phyloP scores from a whole-genome alignment of 2,797 vertebrate genomes.

The Rhinoraja longicauda region DNA sequence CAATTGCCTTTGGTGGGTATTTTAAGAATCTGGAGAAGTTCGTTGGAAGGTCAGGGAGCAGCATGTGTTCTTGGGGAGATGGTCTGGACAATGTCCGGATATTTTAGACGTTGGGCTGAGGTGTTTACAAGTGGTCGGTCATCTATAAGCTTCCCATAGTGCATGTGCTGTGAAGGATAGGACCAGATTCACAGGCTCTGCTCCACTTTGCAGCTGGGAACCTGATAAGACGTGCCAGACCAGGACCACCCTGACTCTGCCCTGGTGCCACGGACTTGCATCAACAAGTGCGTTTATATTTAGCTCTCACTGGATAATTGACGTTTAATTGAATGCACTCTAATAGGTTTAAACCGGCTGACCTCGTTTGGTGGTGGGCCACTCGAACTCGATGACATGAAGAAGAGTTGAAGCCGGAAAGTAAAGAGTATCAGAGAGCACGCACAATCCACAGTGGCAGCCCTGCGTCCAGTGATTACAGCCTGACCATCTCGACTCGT shows the following conservation, averaged over 20 bases:
- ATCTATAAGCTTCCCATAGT: slow-evolving; percentile 17
- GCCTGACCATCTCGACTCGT: background rate
- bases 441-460: background rate
- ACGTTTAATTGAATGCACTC: background rate
- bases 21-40: background rate
- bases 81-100: slow-evolving; percentile 9
- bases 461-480: background rate
- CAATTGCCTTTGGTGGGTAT: background rate
- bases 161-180: background rate
- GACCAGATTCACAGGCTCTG: background rate
- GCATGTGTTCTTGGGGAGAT: background rate
- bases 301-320: background rate
- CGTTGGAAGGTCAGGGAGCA: background rate
- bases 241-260: background rate
- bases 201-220: background rate
- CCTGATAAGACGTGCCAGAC: background rate
- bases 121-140: background rate
- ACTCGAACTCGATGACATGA: background rate
- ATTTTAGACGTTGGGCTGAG: background rate
- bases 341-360: background rate
- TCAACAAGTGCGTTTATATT: background rate
- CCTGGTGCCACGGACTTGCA: background rate
- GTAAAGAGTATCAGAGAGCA: background rate
- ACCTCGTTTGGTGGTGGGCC: background rate
- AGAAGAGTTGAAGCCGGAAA: background rate